These are phyloP conservation scores for Tetranychus cinnabarinus DNA, from an alignment of 1,140 invertebrate species.

Conservation along the genomic window DNA sequence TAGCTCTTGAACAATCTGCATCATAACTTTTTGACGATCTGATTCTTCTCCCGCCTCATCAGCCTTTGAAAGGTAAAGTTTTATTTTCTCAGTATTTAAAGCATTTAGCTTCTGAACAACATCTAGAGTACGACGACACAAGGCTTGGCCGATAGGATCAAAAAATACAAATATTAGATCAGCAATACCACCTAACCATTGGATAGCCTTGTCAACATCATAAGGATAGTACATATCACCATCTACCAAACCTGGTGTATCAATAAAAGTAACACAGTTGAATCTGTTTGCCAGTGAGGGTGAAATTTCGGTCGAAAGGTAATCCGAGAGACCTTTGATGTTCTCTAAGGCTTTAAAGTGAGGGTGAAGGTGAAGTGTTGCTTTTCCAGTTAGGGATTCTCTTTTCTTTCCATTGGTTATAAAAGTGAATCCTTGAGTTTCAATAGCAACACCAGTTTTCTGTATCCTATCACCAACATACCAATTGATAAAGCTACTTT, in stretches of 20 bases:
- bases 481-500: too few relatives aligned
- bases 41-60: constrained; percentile 35
- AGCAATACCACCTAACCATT: constrained; percentile 32
- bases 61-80: constrained; percentile 34
- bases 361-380: too few relatives aligned
- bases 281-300: constrained; percentile 35
- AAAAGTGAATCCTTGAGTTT: too few relatives aligned
- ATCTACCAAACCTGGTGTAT: constrained; percentile 36
- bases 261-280: constrained; percentile 32
- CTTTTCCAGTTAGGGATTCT: too few relatives aligned
- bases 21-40: constrained; percentile 33
- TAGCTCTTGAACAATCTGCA: constrained; percentile 38
- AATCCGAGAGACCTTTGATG: constrained; percentile 32
- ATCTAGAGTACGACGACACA: constrained; percentile 33
- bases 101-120: constrained; percentile 31
- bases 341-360: constrained; percentile 29
- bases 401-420: too few relatives aligned
- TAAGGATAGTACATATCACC: constrained; percentile 39
- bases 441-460: too few relatives aligned
- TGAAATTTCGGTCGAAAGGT: constrained; percentile 32
- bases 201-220: constrained; percentile 33
- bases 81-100: constrained; percentile 29
- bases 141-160: constrained; percentile 36
- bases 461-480: too few relatives aligned
- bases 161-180: constrained; percentile 39